Evolutionary conservation across 1,140 invertebrate species (phyloP).

Genomic region (Geopemphigus sp.): DNA sequence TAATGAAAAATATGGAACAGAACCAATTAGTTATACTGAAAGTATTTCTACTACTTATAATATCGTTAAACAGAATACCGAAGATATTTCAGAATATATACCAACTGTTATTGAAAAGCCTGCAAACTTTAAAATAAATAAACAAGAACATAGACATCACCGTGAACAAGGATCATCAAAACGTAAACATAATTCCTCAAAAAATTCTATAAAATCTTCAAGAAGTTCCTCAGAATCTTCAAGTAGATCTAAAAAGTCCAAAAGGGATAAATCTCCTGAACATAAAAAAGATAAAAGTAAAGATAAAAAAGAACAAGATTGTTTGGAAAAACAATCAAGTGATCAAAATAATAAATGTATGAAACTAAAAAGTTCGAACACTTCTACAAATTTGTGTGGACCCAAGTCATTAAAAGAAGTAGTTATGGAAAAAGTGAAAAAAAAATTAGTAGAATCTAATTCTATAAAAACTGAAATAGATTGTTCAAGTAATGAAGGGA

Average conservation of each 20-base stretch:
- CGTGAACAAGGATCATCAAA: neutral
- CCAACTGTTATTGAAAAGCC: neutral
- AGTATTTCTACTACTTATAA: neutral
- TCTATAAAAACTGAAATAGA: neutral
- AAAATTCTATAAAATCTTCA: constrained; percentile 14
- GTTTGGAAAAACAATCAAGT: neutral
- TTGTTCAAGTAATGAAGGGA: constrained; percentile 12
- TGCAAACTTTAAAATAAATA: neutral
- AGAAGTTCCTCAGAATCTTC: constrained; percentile 26
- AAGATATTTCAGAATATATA: constrained; percentile 18
- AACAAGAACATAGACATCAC: neutral
- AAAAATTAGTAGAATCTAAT: neutral
- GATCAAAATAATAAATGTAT: constrained; percentile 3
- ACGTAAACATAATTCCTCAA: constrained; percentile 34
- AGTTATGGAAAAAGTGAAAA: constrained; percentile 28
- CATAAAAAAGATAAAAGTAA: neutral
- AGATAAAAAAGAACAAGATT: neutral
- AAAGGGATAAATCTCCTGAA: constrained; percentile 32
- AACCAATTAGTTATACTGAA: neutral
- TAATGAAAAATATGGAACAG: neutral
- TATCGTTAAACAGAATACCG: constrained; percentile 6
- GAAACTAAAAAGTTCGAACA: neutral
- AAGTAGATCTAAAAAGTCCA: constrained; percentile 27
- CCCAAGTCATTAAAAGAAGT: constrained; percentile 26
- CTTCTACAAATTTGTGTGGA: neutral